These are phyloP conservation scores for Macroramphosus scolopax DNA, from an alignment of 2,797 vertebrate genomes.

Conservation along the genomic window DNA sequence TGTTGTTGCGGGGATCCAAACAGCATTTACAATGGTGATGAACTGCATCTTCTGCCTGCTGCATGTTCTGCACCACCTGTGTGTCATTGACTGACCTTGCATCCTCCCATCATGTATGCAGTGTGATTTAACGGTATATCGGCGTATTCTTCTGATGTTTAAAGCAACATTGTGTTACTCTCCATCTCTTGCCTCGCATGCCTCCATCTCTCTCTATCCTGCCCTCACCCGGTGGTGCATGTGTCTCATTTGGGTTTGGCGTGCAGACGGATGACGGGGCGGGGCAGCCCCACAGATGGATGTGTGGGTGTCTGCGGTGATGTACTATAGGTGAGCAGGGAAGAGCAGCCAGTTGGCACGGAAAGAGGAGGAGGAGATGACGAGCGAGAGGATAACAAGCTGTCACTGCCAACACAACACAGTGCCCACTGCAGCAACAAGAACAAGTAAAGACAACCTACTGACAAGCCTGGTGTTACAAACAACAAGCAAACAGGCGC, in stretches of 20 bases:
- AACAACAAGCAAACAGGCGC: conserved; percentile 37
- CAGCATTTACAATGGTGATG: too few relatives aligned
- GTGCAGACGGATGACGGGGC: conserved; percentile 45
- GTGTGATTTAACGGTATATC: too few relatives aligned
- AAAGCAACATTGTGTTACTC: too few relatives aligned
- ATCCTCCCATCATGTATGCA: too few relatives aligned
- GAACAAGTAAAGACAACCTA: conserved; percentile 43
- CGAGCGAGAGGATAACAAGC: conserved; percentile 65
- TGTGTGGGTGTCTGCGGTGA: conserved; percentile 57
- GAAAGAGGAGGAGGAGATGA: conserved; percentile 61
- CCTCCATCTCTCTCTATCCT: neutral
- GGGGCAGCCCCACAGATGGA: conserved; percentile 55
- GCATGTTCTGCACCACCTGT: too few relatives aligned
- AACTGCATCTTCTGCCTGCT: too few relatives aligned
- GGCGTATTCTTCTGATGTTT: too few relatives aligned
- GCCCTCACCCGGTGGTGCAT: too few relatives aligned
- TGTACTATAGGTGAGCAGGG: conserved; percentile 47
- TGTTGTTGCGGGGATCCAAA: too few relatives aligned
- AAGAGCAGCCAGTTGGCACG: conserved; percentile 57
- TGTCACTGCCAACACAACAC: conserved; percentile 58
- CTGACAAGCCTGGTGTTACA: conserved; percentile 38
- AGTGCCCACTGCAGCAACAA: conserved; percentile 39
- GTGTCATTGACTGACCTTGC: too few relatives aligned
- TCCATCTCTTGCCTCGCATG: conserved; percentile 6
- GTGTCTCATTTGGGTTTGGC: conserved; percentile 18